Evolutionary conservation across 1,140 invertebrate species (phyloP), one percentile per base, ranked within the genome.

Genomic region (Gonioctena quinquepunctata): DNA sequence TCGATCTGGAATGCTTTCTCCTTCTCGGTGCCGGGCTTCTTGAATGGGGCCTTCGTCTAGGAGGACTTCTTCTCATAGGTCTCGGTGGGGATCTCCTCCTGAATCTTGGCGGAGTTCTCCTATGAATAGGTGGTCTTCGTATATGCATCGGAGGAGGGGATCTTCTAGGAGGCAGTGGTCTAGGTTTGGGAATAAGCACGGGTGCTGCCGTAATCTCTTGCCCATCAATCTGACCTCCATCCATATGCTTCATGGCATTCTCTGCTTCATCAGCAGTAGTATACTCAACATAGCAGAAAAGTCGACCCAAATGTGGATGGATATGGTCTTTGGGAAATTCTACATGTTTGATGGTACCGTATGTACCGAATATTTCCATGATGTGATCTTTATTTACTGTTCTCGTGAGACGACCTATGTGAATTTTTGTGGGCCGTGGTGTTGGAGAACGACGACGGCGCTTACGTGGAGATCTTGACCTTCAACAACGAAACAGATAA

Each of bases 241-340:
- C 96, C 97, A 99, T 99, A 78, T 99, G 95, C 84, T 98, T 99
- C 90, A 99, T 96, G 0, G 97, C 97, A 86, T 97, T 97, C 84
- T 98, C 96, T 27, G 97, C 97, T 84, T 98, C 96, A 78, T 98
- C 96, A 1, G 95, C 85, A 68, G 91, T 97, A 73, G 91, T 92
- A 85, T 94, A 99, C 79, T 99, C 97, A 5, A 99, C 92, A 83
- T 98, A 99, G 5, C 94, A 96, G 86, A 95, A 96, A 13, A 96
- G 96, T 23, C 93, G 88, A 21, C 93, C 92, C 72, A 96, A 88
- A 80, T 94, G 91, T 0, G 91, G 89, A 84, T 98, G 96, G 42
- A 92, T 85, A 69, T 96, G 90, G 77, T 99, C 96, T 63, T 89
- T 87, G 0, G 94, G 92, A 77, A 98, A 93, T 76, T 99, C 96